Evolutionary conservation across 2,113 vertebrate genomes (phyloP), one percentile per base, ranked within the genome.

Genomic region (Pangasianodon gigas): DNA sequence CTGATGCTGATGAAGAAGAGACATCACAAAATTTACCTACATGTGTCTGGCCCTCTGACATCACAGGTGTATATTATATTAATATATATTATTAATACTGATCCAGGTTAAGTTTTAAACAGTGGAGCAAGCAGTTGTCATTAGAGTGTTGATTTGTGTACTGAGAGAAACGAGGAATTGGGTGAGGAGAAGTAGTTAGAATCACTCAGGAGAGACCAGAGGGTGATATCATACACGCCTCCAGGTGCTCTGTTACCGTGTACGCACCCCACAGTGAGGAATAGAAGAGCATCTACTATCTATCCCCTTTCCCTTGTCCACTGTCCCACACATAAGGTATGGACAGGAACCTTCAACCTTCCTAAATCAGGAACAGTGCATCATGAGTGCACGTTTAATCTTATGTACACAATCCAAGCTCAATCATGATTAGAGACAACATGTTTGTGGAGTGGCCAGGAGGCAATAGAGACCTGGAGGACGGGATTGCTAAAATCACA

Each of bases 221-320:
- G 91, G 89, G 86, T 92, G 52, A 92, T 89, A 90, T 93, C 93
- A 60, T 89, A 88, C 91, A 93, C 93, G 92, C 91, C 90, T 95
- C 87, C 86, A 93, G 93, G 92, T 88, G 90, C 75, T 89, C 89
- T 94, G 94, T 94, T 95, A 95, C 95, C 93, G 94, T 95, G 96
- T 95, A 56, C 71, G 81, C 85, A 87, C 87, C 80, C 83, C 87
- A 88, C 79, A 74, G 89, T 67, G 62, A 86, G 19, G 79, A 16
- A 44, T 51, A 71, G 16, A 87, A 14, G 19, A 56, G 16, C 52
- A 54, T 85, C 54, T 60, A 90, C 0, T 56, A 41, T 80, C n/a
- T 21, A 21, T n/a, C 29, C 51, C 81, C 18, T 44, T 62, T 62
- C 41, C 11, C 13, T 62, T 46, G 82, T 62, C 46, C 48, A 51